A percentile compares a stretch with the other conserved stretches of the same genome.
Evolutionary conservation across 2,113 vertebrate genomes (phyloP).

Genomic region (Lophotis ruficrista): DNA sequence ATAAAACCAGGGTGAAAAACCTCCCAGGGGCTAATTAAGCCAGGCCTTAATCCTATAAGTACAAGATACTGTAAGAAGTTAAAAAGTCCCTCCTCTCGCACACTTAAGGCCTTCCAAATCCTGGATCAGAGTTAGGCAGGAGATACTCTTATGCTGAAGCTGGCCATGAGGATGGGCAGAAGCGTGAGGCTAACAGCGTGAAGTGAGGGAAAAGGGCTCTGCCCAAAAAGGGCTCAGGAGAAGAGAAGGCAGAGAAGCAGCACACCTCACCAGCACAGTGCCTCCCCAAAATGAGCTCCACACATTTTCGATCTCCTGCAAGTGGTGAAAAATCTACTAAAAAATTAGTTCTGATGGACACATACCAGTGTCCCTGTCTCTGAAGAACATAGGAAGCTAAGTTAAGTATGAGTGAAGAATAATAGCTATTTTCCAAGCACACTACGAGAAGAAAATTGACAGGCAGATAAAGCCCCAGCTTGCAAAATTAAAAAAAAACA

Average conservation of each 20-base stretch:
- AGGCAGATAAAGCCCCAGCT: not conserved
- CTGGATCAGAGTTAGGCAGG: not conserved
- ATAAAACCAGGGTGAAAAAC: not conserved
- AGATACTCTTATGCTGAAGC: not conserved
- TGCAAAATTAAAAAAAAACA: not conserved
- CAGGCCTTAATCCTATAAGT: not conserved
- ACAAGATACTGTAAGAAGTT: not conserved
- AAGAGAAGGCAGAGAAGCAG: not conserved
- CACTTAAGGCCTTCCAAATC: not conserved
- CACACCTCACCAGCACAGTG: not conserved
- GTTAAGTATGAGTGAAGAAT: not conserved
- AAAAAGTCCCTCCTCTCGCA: not conserved
- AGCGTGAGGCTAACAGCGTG: fast-evolving
- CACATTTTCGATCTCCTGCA: not conserved
- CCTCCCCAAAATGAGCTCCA: not conserved
- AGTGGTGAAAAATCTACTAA: not conserved
- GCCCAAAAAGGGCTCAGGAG: fast-evolving
- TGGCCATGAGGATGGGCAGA: not conserved
- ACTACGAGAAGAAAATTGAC: not conserved
- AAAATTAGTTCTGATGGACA: not conserved
- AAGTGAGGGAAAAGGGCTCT: not conserved
- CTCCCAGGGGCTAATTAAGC: not conserved
- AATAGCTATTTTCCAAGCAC: not conserved
- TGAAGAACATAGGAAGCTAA: not conserved
- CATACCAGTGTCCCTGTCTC: not conserved